A percentile compares a stretch with the other conserved stretches of the same genome.
These are phyloP conservation scores for Capreolus pygargus DNA, from an alignment of 2,113 vertebrate genomes.

Conservation along the genomic window DNA sequence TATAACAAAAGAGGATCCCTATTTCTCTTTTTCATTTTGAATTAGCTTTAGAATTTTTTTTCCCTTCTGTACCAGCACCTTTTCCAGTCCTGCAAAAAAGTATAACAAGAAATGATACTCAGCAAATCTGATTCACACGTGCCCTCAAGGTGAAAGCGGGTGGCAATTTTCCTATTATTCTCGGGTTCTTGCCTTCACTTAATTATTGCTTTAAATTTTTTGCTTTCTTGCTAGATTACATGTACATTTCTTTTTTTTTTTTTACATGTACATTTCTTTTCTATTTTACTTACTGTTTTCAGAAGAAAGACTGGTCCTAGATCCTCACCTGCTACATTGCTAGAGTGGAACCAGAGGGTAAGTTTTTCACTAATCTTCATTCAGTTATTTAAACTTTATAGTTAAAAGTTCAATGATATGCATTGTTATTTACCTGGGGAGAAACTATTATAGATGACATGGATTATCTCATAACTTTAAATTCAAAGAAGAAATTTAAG, in stretches of 20 bases:
- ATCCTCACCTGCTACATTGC: not conserved
- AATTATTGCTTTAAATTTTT: not conserved
- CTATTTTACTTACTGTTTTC: not conserved
- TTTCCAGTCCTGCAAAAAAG: not conserved
- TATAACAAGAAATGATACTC: not conserved
- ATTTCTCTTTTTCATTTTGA: not conserved
- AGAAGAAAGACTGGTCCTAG: not conserved
- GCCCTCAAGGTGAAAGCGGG: not conserved
- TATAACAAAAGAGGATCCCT: not conserved
- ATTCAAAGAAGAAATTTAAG: not conserved
- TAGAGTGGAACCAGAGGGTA: not conserved
- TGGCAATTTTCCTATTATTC: not conserved
- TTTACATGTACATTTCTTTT: not conserved
- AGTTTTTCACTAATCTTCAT: not conserved
- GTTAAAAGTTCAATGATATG: not conserved
- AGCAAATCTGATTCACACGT: not conserved
- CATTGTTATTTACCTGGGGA: not conserved
- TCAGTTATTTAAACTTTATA: not conserved
- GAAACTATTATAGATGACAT: not conserved
- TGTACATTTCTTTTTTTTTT: too few relatives aligned
- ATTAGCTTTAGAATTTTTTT: not conserved
- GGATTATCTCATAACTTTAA: not conserved
- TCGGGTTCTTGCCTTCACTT: not conserved
- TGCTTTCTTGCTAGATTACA: not conserved
- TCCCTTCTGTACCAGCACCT: not conserved